phyloP scores from a whole-genome alignment of 2,113 vertebrate species.

The Craseonycteris thonglongyai region DNA sequence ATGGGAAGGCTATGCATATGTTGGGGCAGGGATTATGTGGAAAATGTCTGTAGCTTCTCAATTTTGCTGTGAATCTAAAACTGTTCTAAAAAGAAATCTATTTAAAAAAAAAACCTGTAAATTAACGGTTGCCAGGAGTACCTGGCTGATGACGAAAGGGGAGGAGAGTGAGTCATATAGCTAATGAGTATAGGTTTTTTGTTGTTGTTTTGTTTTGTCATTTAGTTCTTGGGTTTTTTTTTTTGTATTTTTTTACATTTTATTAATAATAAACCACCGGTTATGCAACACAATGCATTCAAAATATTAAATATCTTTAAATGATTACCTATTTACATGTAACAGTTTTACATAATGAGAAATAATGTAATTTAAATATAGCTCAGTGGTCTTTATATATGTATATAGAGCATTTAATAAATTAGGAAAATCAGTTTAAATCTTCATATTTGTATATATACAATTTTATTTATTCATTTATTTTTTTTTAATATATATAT shows the following conservation, averaged over 20 bases:
- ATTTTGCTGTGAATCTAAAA: too few species aligned
- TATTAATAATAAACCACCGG: neutral
- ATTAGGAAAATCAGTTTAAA: neutral
- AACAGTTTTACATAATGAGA: neutral
- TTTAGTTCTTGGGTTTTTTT: too few species aligned
- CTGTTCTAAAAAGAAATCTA: too few species aligned
- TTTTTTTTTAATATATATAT: too few species aligned
- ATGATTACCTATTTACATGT: neutral
- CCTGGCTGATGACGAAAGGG: too few species aligned
- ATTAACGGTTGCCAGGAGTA: too few species aligned
- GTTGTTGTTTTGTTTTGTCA: too few species aligned
- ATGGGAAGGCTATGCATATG: neutral
- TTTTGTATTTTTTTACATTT: too few species aligned
- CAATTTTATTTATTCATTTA: neutral
- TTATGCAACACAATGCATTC: neutral
- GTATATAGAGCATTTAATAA: neutral
- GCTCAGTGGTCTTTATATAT: neutral
- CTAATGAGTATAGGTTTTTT: too few species aligned
- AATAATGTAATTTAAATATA: neutral
- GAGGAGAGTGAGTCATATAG: too few species aligned
- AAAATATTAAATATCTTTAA: neutral
- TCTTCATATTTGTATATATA: neutral
- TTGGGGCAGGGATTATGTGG: neutral
- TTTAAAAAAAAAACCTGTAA: too few species aligned
- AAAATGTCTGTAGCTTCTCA: too few species aligned